Base-by-base conservation (phyloP, 2,113 vertebrate species). In the Heloderma charlesbogerti region DNA sequence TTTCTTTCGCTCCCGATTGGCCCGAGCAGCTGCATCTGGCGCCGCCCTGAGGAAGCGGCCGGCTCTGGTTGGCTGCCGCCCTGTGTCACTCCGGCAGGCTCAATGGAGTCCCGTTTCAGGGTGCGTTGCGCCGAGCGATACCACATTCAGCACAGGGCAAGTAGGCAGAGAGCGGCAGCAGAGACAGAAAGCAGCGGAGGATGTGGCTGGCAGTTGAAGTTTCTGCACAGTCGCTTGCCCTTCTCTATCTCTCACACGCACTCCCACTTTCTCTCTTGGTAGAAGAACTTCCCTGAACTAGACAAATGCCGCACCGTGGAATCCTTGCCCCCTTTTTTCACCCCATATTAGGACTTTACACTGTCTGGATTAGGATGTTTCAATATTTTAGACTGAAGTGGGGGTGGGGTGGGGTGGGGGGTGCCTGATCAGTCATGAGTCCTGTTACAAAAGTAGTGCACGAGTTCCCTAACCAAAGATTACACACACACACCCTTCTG, bases 91-190 rank as follows among this genome's bases (percentile, higher is more conserved):
- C 96, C 87, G 15, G 15, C 88, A 75, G 88, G n/a, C 95, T 96
- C 96, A 93, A 96, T 96, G 96, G 96, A 97, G 96, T 96, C 95
- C 96, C 95, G 92, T 93, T 95, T 96, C 96, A 90, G 95, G 96
- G 95, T 97, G 95, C 92, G 96, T 96, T 97, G 96, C 92, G 90
- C 95, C 66, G 95, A 22, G 93, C 94, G 88, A 91, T 95, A 83
- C 94, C 90, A 95, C 87, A 92, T 88, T 95, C 88, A 86, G 93
- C 67, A 1, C 51, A 54, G 85, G 87, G 54, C 93, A 72, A 94
- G 93, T 92, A 94, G 93, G 93, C 93, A 88, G 94, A 93, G 72
- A 89, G 25, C 1, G 40, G 51, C n/a, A 27, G 37, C 63, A 2
- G 83, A 20, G 80, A 91, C 72, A 25, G 89, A 91, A 78, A 84